These are phyloP conservation scores for Fragum fragum DNA, from an alignment of 2,888 invertebrate genomes.

Conservation along the genomic window DNA sequence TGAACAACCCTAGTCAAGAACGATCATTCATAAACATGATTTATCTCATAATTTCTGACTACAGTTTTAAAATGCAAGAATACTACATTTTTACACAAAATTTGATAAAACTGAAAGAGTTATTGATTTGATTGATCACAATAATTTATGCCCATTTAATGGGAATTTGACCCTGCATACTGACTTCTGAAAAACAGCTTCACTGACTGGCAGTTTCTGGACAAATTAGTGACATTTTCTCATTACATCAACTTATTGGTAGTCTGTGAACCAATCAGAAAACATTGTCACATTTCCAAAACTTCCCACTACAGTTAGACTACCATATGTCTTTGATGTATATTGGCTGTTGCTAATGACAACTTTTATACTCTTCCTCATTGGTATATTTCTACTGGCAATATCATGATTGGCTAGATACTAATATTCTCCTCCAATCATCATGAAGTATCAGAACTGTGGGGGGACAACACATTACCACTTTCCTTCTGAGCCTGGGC, in stretches of 20 bases:
- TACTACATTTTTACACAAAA: no score
- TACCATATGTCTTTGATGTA: constrained; percentile 2
- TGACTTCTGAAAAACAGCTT: background rate
- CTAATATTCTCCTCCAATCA: constrained; percentile 27
- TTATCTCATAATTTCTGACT: no score
- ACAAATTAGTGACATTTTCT: background rate
- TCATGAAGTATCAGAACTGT: constrained; percentile 71
- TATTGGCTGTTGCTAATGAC: constrained; percentile 39
- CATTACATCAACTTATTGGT: background rate
- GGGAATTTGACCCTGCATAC: constrained; percentile 5
- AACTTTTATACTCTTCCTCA: constrained; percentile 24
- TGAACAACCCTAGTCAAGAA: background rate
- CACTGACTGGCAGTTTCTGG: background rate
- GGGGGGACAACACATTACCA: constrained; percentile 69
- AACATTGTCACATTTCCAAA: constrained; percentile 4
- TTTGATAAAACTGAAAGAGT: no score
- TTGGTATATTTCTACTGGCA: constrained; percentile 24
- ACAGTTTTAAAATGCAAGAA: no score
- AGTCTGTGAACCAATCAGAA: background rate
- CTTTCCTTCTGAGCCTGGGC: constrained; percentile 83
- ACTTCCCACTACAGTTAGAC: background rate
- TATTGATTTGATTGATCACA: background rate
- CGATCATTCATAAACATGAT: no score
- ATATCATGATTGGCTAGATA: constrained; percentile 28
- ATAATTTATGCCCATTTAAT: background rate